Percentiles rank a stretch among this genome's conserved stretches.
Evolutionary conservation across 2,888 invertebrate genomes (phyloP).

Genomic region (Hydrotaea cyrtoneurina): DNA sequence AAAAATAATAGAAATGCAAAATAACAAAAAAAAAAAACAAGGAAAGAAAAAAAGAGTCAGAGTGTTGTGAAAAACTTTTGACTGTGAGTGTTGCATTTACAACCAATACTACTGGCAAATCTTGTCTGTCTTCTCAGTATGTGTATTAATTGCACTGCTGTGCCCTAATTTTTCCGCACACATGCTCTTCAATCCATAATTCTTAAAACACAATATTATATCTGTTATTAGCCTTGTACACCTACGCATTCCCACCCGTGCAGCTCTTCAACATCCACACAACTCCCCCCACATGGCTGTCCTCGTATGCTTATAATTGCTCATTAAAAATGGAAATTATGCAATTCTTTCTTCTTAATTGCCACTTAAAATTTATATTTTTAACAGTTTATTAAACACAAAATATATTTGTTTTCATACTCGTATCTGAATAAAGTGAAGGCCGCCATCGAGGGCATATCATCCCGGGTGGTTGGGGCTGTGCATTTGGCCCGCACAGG

Average conservation of each 20-base stretch:
- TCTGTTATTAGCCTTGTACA: no score
- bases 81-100: constrained; percentile 56
- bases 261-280: not conserved
- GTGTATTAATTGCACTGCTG: no score
- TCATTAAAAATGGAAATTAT: not conserved
- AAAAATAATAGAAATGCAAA: constrained; percentile 42
- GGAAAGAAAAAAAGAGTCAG: no score
- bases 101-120: constrained; percentile 63
- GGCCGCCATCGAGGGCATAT: not conserved
- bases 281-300: no score
- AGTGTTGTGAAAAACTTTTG: constrained; percentile 37
- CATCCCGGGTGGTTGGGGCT: not conserved
- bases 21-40: constrained; percentile 30
- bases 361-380: constrained; percentile 32
- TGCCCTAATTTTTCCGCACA: no score
- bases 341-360: constrained; percentile 13
- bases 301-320: not conserved
- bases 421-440: not conserved
- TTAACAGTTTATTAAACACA: constrained; percentile 34
- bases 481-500: not conserved
- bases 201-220: no score
- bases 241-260: no score
- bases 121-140: no score
- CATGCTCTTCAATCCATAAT: no score
- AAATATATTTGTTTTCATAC: constrained; percentile 16